Evolutionary conservation across 1,140 invertebrate genomes (phyloP).

Genomic region (Danaus plexippus): DNA sequence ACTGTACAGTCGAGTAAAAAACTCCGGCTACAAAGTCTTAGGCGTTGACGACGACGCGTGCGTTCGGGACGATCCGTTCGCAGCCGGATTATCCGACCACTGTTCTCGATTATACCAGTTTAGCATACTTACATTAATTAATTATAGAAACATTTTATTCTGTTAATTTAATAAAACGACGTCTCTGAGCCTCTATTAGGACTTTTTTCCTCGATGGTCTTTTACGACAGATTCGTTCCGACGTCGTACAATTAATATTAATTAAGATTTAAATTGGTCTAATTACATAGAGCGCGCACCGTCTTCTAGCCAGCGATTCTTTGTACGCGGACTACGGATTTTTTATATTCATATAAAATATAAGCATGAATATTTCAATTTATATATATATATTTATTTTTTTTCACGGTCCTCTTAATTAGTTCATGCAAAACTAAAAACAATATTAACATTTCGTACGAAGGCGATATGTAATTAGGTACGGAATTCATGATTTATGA

Average conservation of each 20-base stretch:
- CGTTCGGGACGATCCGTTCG: conserved; percentile 15
- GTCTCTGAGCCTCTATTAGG: conserved; percentile 37
- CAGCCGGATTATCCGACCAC: conserved; percentile 2
- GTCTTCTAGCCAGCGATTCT: conserved; percentile 51
- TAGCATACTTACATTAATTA: conserved; percentile 26
- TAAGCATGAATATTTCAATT: not conserved
- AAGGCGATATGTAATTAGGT: conserved; percentile 15
- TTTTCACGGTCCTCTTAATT: conserved; percentile 3
- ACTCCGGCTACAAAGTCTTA: conserved; percentile 32
- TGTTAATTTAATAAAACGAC: conserved; percentile 47
- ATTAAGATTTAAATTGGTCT: conserved; percentile 71
- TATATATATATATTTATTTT: not conserved
- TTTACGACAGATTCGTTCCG: conserved; percentile 63
- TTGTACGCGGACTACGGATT: conserved; percentile 20
- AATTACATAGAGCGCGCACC: conserved; percentile 65
- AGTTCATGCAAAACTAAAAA: conserved; percentile 12
- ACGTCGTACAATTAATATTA: conserved; percentile 69
- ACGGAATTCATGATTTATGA: conserved; percentile 18
- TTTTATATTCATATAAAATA: conserved; percentile 8
- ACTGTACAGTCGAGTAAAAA: conserved; percentile 46
- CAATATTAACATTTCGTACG: conserved; percentile 15
- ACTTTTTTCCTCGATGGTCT: conserved; percentile 52
- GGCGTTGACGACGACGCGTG: conserved; percentile 21
- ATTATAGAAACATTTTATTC: conserved; percentile 27
- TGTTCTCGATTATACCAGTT: conserved; percentile 20